A percentile compares a stretch with the other conserved stretches of the same genome.
These are phyloP conservation scores for Microcebus griseorufus DNA, from an alignment of 2,113 vertebrate species.

Conservation along the genomic window DNA sequence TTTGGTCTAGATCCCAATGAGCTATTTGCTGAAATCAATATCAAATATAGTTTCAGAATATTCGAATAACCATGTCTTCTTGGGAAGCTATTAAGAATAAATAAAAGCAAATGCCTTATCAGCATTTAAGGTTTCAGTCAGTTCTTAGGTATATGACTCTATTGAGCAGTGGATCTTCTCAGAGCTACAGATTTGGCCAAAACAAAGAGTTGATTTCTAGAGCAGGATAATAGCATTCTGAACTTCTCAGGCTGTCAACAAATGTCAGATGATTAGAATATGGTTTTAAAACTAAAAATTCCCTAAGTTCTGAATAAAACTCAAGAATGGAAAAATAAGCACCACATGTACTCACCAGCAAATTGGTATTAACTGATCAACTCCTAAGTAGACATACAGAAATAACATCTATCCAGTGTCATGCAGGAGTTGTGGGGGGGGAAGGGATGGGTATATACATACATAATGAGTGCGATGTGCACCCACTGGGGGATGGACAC, in stretches of 20 bases:
- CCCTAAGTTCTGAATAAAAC: not conserved
- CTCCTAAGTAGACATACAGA: too few species aligned
- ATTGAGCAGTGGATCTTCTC: not conserved
- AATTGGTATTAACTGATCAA: too few species aligned
- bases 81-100: conserved; percentile 3
- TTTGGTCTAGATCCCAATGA: not conserved
- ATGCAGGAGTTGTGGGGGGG: too few species aligned
- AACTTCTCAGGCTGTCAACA: not conserved
- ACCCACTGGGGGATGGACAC: too few species aligned
- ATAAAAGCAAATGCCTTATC: not conserved
- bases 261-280: conserved; percentile 11
- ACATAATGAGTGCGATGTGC: too few species aligned
- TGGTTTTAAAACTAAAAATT: conserved; percentile 31
- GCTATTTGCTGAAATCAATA: not conserved
- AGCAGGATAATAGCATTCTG: not conserved
- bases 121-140: not conserved
- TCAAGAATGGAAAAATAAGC: not conserved
- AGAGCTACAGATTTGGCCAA: not conserved
- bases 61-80: not conserved
- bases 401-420: too few species aligned
- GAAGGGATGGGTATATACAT: too few species aligned
- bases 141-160: not conserved
- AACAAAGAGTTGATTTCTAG: not conserved
- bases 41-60: not conserved
- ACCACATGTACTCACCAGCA: too few species aligned